phyloP scores from a whole-genome alignment of 1,140 invertebrate species.

The Ceratina australensis region DNA sequence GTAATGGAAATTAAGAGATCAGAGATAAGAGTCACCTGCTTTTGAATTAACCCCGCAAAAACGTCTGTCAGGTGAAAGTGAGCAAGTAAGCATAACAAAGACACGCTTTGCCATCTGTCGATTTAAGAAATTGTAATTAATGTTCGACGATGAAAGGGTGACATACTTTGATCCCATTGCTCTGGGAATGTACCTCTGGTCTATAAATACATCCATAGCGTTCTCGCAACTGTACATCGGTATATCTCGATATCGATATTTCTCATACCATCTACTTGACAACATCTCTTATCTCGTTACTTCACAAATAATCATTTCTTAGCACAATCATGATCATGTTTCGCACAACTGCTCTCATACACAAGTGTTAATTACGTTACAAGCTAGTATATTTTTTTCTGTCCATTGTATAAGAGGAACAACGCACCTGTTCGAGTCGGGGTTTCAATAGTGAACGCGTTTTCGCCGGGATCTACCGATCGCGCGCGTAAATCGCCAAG shows the following conservation, averaged over 20 bases:
- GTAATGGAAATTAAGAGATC: not conserved
- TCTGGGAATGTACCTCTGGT: not conserved
- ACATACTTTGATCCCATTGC: not conserved
- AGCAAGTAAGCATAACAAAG: slow-evolving; percentile 39
- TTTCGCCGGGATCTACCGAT: slow-evolving; percentile 31
- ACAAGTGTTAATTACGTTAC: too few species aligned
- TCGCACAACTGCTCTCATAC: too few species aligned
- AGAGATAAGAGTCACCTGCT: not conserved
- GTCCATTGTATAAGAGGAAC: not conserved
- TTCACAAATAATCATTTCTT: too few species aligned
- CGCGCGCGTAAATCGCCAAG: slow-evolving; percentile 52
- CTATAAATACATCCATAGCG: not conserved
- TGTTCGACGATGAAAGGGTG: not conserved
- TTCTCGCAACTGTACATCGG: not conserved
- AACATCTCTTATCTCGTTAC: not conserved
- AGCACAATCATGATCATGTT: too few species aligned
- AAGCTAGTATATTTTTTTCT: too few species aligned
- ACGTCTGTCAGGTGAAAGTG: slow-evolving; percentile 34
- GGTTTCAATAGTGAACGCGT: slow-evolving; percentile 12
- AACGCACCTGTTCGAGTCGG: not conserved
- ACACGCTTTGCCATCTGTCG: slow-evolving; percentile 9
- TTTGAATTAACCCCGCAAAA: not conserved
- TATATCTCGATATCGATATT: not conserved
- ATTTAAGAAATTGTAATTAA: slow-evolving; percentile 25
- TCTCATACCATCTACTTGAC: not conserved